A percentile compares a stretch with the other conserved stretches of the same genome.
Conservation (phyloP, 2,113 vertebrate species). For the Catagonus wagneri region DNA sequence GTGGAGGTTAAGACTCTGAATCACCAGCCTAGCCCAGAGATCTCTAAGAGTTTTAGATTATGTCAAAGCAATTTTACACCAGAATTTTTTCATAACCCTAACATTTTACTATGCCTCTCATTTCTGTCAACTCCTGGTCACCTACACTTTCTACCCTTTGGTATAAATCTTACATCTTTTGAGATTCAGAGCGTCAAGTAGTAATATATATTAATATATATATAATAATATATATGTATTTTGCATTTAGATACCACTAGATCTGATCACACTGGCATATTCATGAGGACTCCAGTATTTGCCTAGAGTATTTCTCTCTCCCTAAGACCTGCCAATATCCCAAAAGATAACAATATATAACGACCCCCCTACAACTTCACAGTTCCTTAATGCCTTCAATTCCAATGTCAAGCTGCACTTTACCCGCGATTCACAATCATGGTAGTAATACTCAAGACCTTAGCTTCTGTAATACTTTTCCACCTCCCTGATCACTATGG, state of each 20-base stretch:
- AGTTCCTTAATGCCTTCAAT: slow-evolving; percentile 28
- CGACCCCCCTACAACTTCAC: neutral
- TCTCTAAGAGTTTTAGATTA: neutral
- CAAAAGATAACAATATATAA: neutral
- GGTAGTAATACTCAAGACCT: neutral
- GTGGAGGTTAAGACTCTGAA: neutral
- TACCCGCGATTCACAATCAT: neutral
- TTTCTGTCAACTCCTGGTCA: slow-evolving; percentile 10
- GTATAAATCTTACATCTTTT: neutral
- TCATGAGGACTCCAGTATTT: neutral
- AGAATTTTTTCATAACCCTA: neutral
- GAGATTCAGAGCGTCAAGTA: neutral
- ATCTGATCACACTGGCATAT: neutral
- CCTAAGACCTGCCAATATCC: neutral
- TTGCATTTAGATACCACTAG: neutral
- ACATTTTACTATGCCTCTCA: neutral
- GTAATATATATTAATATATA: neutral
- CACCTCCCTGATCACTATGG: neutral
- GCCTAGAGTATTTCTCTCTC: neutral
- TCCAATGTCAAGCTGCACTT: neutral
- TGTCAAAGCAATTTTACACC: neutral
- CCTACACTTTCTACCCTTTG: neutral
- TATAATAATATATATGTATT: too few species aligned
- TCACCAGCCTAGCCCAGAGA: neutral
- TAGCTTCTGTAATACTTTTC: neutral